Evolutionary conservation across 2,888 invertebrate genomes (phyloP).

Genomic region (Drosophila acutilabella): DNA sequence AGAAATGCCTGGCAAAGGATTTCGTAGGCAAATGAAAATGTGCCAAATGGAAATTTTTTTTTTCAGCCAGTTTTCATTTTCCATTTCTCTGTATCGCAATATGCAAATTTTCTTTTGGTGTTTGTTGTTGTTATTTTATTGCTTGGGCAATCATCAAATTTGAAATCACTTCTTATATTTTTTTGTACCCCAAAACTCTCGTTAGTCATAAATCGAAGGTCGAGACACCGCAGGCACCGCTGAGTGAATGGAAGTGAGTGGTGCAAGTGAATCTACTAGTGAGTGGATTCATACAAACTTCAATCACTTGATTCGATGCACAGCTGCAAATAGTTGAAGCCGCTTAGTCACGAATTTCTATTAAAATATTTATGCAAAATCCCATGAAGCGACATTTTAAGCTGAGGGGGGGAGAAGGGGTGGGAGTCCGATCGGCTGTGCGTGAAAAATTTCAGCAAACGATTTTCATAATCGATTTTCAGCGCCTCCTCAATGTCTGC

Average conservation of each 20-base stretch:
- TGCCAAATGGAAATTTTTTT: constrained; percentile 29
- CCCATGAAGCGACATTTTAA: constrained; percentile 60
- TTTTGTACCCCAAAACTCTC: constrained; percentile 31
- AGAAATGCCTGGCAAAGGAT: constrained; percentile 10
- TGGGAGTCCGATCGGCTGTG: constrained; percentile 26
- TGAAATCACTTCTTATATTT: constrained; percentile 64
- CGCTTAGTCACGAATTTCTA: constrained; percentile 77
- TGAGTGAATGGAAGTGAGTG: constrained; percentile 36
- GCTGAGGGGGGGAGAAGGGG: constrained; percentile 34
- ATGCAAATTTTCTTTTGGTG: constrained; percentile 41
- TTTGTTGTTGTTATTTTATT: constrained; percentile 44
- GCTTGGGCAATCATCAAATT: constrained; percentile 64
- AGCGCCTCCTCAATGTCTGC: constrained; percentile 64
- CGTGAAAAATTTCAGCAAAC: constrained; percentile 71
- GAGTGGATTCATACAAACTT: constrained; percentile 27
- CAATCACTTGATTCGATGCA: constrained; percentile 54
- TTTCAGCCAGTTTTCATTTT: not conserved
- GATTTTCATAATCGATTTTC: constrained; percentile 82
- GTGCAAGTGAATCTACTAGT: constrained; percentile 11
- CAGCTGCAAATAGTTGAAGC: constrained; percentile 76
- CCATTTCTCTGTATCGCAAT: constrained; percentile 5
- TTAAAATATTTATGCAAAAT: constrained; percentile 79
- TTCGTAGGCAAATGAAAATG: constrained; percentile 8
- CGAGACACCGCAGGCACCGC: constrained; percentile 11
- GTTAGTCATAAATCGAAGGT: constrained; percentile 63